Evolutionary conservation across 2,797 vertebrate genomes (phyloP).

Genomic region (Chromobotia macracanthus): DNA sequence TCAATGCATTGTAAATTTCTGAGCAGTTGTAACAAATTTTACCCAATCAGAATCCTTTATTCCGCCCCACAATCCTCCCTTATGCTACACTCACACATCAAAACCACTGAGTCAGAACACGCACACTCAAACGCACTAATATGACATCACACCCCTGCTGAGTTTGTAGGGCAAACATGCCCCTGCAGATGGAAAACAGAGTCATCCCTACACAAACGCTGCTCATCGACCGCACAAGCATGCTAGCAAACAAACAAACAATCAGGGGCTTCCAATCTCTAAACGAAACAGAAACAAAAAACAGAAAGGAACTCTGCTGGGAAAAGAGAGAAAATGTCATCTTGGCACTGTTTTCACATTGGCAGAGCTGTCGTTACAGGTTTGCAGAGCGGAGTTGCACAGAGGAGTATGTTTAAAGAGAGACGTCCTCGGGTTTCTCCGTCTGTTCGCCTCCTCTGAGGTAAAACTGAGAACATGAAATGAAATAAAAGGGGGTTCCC

Average conservation of each 20-base stretch:
- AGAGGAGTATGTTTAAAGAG: conserved; percentile 29
- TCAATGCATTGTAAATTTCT: conserved; percentile 37
- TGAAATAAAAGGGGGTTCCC: conserved; percentile 36
- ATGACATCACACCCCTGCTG: conserved; percentile 77
- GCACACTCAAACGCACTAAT: conserved; percentile 45
- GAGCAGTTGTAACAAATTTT: conserved; percentile 23
- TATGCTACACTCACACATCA: conserved; percentile 3
- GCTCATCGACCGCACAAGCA: conserved; percentile 39
- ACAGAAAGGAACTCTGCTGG: conserved; percentile 35
- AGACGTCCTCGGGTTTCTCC: conserved; percentile 18
- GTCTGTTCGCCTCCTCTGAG: conserved; percentile 26
- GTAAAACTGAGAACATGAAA: conserved; percentile 22
- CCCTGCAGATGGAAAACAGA: conserved; percentile 52
- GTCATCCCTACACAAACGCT: conserved; percentile 40
- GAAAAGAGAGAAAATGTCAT: conserved; percentile 52
- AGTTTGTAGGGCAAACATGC: conserved; percentile 73
- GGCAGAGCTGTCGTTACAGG: conserved; percentile 40
- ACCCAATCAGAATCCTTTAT: conserved; percentile 37
- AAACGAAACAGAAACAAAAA: conserved; percentile 43
- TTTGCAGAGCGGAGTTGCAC: conserved; percentile 14
- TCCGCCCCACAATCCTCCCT: conserved; percentile 29
- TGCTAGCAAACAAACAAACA: conserved; percentile 39
- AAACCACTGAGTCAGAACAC: conserved; percentile 27
- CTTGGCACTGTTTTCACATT: conserved; percentile 11
- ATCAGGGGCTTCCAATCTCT: conserved; percentile 9